Evolutionary conservation across 1,140 invertebrate genomes (phyloP), one percentile per base, ranked within the genome.

Genomic region (Aradophagus sp.): DNA sequence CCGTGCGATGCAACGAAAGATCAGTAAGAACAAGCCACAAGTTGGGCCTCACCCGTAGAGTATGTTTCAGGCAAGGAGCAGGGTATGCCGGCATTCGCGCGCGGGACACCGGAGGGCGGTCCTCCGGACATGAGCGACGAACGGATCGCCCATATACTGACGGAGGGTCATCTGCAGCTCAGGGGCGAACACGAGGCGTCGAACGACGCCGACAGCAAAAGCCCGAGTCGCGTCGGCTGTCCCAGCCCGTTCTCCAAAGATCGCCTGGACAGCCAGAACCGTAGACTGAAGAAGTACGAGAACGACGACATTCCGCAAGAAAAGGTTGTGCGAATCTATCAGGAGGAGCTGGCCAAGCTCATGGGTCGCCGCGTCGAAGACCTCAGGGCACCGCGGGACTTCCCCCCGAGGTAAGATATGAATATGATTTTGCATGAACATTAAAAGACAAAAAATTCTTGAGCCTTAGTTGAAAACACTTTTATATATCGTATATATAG

Each of bases 241-340:
- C 88, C 88, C 15, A 92, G 91, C 45, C 91, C 92, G 0, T 93
- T 93, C 79, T 91, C 90, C 58, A 92, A 91, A 75, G 89, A 88
- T 20, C 87, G 89, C 88, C 67, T 90, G 85, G 74, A 91, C 88
- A 85, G 81, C 76, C 89, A 91, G 80, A 92, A 91, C 69, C 89
- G 92, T 82, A 89, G 93, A 83, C 85, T 94, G 53, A 90, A 93
- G 75, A 93, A 95, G 77, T 93, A 95, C 80, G 93, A 95, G 83
- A 95, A 96, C 80, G 95, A 97, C 80, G 95, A 97, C 86, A 95
- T 97, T 85, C 93, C 97, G 34, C 96, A 97, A 84, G 97, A 99
- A 80, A 97, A 99, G 86, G 95, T 99, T 72, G 92, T 96, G 10
- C 90, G 95, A 77, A 97, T 99, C 76, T 99, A 99, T 81, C 95